These are phyloP conservation scores for Marisa cornuarietis DNA, from an alignment of 1,140 invertebrate species.

Conservation along the genomic window DNA sequence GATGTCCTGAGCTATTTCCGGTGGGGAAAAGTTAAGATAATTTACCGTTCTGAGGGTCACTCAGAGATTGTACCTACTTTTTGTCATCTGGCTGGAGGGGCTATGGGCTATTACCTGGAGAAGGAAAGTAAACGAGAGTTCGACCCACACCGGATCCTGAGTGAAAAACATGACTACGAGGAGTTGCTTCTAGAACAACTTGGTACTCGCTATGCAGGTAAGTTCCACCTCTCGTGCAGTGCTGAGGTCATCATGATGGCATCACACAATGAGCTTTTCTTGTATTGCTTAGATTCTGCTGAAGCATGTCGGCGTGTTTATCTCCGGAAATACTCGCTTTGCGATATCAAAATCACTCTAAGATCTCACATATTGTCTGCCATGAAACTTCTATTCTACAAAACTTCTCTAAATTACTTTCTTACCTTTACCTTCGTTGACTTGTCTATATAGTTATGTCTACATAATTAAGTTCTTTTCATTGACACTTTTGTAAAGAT, in stretches of 20 bases:
- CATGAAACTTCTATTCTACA: too few relatives aligned
- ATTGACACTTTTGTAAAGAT: too few relatives aligned
- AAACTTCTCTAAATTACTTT: too few relatives aligned
- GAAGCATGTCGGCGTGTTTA: not conserved
- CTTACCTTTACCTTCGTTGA: too few relatives aligned
- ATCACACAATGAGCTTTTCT: too few relatives aligned
- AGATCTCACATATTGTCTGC: too few relatives aligned
- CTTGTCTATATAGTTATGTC: too few relatives aligned
- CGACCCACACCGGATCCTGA: slow-evolving; percentile 64
- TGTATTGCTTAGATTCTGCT: not conserved
- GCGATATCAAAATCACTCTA: too few relatives aligned
- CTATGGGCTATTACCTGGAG: slow-evolving; percentile 40
- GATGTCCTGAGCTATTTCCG: slow-evolving; percentile 72
- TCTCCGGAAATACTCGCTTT: too few relatives aligned
- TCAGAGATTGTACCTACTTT: slow-evolving; percentile 62
- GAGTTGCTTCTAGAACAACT: slow-evolving; percentile 65
- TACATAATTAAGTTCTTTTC: too few relatives aligned
- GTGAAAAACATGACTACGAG: slow-evolving; percentile 36
- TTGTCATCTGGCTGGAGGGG: slow-evolving; percentile 46
- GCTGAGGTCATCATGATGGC: too few relatives aligned
- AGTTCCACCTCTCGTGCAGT: slow-evolving; percentile 19
- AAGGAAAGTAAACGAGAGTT: slow-evolving; percentile 61
- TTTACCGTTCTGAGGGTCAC: slow-evolving; percentile 70
- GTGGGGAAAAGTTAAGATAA: slow-evolving; percentile 76
- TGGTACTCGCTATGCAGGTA: slow-evolving; percentile 56